phyloP scores from a whole-genome alignment of 2,797 vertebrate species.

The Psittacula derbiana region DNA sequence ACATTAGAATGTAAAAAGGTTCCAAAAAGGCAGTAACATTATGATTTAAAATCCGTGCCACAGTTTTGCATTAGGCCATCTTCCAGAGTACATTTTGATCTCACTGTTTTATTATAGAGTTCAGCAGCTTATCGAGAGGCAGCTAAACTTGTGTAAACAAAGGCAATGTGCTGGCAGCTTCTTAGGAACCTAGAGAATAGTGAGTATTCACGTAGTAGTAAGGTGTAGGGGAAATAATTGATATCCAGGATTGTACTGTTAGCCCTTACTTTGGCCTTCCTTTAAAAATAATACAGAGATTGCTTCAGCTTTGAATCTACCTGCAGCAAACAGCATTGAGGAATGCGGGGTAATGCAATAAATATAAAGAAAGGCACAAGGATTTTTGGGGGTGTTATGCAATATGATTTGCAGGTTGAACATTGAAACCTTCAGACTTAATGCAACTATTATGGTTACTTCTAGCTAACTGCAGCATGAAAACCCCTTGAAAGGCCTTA shows the following conservation, averaged over 20 bases:
- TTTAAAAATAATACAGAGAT: neutral
- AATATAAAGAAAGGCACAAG: neutral
- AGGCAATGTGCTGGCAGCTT: neutral
- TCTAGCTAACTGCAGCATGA: neutral
- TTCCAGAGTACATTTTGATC: slow-evolving; percentile 58
- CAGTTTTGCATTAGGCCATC: neutral
- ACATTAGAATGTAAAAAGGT: neutral
- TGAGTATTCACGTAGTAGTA: neutral
- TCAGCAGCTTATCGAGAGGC: slow-evolving; percentile 16
- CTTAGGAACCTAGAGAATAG: neutral
- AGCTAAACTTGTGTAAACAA: slow-evolving; percentile 8
- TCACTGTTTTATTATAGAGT: slow-evolving; percentile 10
- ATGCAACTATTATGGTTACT: neutral
- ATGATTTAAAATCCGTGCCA: neutral
- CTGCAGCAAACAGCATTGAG: neutral
- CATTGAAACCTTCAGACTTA: neutral
- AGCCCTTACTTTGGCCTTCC: neutral
- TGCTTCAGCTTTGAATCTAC: neutral
- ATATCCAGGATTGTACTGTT: neutral
- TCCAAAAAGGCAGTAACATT: slow-evolving; percentile 18
- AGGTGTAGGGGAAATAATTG: neutral
- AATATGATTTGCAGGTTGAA: neutral
- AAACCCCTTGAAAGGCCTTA: neutral
- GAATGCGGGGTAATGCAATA: neutral
- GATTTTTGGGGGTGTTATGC: neutral